Base-by-base conservation (phyloP, 2,888 invertebrate species). In the Dorcus parallelipipedus region DNA sequence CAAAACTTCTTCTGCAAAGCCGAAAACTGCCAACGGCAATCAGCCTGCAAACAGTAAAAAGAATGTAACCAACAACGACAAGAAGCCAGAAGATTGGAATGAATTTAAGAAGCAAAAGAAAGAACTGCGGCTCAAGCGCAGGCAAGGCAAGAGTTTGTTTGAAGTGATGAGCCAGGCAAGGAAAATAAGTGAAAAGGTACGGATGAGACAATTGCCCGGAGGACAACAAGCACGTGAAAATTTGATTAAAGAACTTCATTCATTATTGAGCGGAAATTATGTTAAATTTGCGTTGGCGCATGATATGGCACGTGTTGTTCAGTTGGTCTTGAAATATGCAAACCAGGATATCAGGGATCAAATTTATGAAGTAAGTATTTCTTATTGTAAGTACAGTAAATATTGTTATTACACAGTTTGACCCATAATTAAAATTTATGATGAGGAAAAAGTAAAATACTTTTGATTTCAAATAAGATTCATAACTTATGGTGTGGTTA, bases 301-400 rank as follows among this genome's bases (percentile, higher is more conserved):
- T 74, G 97, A 97, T 73, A 87, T 93, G 42, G 91, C 93, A 3
- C 81, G 97, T 67, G 89, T 97, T 1, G 86, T 97, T 50, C 96
- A 97, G 75, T 94, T 92, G 73, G 79, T 97, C 62, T 79, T 96
- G 0, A 92, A 93, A 72, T 83, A 87, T 67, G 86, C 89, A 0
- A 79, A 85, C 0, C 81, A 84, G 0, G 80, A 86, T 20, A 84
- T 93, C 17, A 84, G 87, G 42, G 82, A 84, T 54, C 84, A 84
- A 58, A 83, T 97, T 10, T 86, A 85, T 0, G 81, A 84, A 69
- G 80, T 80, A 69, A 65, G 60, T 61, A 43, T 54, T 45, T 53
- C 20, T 9, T 38, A 51, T 62, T 56, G 38, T 52, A 23, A 23
- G 43, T 47, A 8, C n/a, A n/a, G n/a, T 14, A 14, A 47, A 38